phyloP scores from a whole-genome alignment of 1,140 invertebrate species.

The Saccostrea echinata region DNA sequence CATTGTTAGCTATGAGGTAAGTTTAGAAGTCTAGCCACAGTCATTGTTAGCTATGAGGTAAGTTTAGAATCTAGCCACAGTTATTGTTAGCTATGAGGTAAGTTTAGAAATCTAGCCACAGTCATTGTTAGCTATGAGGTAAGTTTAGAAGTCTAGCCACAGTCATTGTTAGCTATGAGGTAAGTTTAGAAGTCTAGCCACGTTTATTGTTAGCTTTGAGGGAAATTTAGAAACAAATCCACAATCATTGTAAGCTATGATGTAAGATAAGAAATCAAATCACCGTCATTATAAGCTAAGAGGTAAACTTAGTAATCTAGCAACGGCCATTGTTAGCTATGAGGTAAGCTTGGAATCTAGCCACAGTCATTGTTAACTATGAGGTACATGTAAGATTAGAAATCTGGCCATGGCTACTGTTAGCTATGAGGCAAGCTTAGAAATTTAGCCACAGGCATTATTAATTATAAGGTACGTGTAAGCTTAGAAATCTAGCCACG shows the following conservation, averaged over 20 bases:
- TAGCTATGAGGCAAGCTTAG: neutral
- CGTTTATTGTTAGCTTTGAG: neutral
- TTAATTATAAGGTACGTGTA: too few relatives aligned
- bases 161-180: constrained; percentile 1
- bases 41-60: neutral
- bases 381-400: neutral
- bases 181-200: neutral
- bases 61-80: neutral
- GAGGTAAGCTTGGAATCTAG: neutral
- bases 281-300: neutral
- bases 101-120: neutral
- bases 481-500: neutral
- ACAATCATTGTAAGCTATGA: neutral
- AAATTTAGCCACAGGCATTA: too few relatives aligned
- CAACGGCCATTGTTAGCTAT: neutral
- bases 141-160: neutral
- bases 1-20: constrained; percentile 51
- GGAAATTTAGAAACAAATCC: neutral
- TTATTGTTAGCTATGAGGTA: constrained; percentile 26
- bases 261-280: neutral
- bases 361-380: too few relatives aligned
- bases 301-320: neutral
- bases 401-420: neutral
- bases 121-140: constrained; percentile 15
- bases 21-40: neutral